Conservation (phyloP, 1,140 invertebrate species). For the Euwallacea fornicatus region DNA sequence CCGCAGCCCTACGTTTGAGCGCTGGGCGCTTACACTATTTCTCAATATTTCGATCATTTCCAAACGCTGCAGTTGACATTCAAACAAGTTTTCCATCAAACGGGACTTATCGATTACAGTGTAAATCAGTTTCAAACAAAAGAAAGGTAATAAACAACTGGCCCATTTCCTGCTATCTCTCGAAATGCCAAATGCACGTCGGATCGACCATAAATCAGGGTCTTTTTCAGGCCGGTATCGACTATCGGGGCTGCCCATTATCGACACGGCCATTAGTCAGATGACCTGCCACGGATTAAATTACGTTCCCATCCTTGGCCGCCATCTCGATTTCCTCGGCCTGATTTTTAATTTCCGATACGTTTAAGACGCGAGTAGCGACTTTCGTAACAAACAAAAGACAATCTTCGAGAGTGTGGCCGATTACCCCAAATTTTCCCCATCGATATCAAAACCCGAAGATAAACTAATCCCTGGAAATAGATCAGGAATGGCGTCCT, state of each 20-base stretch:
- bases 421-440: constrained; percentile 8
- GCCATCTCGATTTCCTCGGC: constrained; percentile 27
- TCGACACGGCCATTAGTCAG: constrained; percentile 38
- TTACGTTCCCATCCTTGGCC: constrained; percentile 27
- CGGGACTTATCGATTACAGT: neutral
- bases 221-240: constrained; percentile 14
- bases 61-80: too few relatives aligned
- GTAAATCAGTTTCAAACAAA: constrained; percentile 5
- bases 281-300: constrained; percentile 39
- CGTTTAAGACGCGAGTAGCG: too few relatives aligned
- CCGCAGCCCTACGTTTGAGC: too few relatives aligned
- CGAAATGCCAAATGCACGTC: constrained; percentile 37
- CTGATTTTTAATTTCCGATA: constrained; percentile 32
- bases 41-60: neutral
- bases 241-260: constrained; percentile 26
- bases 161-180: constrained; percentile 31
- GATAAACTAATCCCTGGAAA: constrained; percentile 20
- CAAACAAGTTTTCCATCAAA: too few relatives aligned
- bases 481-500: constrained; percentile 22
- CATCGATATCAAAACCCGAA: constrained; percentile 16
- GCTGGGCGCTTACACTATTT: neutral
- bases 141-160: constrained; percentile 32
- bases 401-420: neutral
- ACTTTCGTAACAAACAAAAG: too few relatives aligned
- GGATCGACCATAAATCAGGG: constrained; percentile 31